A percentile compares a stretch with the other conserved stretches of the same genome.
phyloP scores from a whole-genome alignment of 2,113 vertebrate genomes.

The Phalacrocorax pelagicus region DNA sequence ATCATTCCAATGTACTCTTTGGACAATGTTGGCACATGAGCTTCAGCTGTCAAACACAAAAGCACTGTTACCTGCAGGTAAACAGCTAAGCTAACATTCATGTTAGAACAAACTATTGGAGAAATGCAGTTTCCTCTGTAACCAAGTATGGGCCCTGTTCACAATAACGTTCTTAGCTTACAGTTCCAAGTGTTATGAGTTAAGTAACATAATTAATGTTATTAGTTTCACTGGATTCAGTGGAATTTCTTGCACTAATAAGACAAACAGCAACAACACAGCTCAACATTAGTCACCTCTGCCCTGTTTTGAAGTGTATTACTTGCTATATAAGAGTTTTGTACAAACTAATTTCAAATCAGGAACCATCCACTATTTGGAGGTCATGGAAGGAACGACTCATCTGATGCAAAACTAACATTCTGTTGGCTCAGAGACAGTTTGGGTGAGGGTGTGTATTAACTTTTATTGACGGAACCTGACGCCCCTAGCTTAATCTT shows the following conservation, averaged over 20 bases:
- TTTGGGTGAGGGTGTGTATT: background rate
- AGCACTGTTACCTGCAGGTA: background rate
- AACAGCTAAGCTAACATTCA: background rate
- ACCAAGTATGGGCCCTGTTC: background rate
- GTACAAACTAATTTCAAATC: background rate
- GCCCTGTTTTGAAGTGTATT: background rate
- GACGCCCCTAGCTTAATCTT: background rate
- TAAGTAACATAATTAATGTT: background rate
- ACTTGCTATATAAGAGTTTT: background rate
- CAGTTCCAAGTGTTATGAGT: background rate
- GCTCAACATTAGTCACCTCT: background rate
- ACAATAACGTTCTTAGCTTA: background rate
- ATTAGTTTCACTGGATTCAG: background rate
- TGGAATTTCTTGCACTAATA: background rate
- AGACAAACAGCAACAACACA: background rate
- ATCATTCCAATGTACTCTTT: conserved; percentile 94
- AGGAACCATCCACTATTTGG: background rate
- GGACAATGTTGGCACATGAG: conserved; percentile 27
- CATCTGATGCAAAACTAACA: background rate
- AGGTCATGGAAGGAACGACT: background rate
- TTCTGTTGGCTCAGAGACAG: background rate
- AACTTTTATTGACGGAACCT: background rate
- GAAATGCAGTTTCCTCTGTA: background rate
- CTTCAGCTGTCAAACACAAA: conserved; percentile 74
- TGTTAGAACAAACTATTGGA: background rate